phyloP scores from a whole-genome alignment of 92 coral and sea anemone species.

The Bergia sp. region DNA sequence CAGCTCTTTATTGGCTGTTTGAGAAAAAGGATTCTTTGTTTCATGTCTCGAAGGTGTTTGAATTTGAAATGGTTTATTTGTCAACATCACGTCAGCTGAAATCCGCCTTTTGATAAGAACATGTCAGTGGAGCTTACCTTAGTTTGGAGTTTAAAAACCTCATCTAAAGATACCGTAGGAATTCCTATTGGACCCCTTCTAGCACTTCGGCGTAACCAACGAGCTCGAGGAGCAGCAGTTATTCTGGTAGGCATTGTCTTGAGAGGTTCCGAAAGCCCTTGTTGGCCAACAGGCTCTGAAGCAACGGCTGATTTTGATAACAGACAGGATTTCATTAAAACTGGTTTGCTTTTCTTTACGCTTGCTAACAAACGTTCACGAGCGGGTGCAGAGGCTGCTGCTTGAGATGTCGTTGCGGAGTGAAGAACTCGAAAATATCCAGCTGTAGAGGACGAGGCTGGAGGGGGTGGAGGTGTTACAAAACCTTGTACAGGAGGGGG shows the following conservation, averaged over 20 bases:
- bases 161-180: background rate
- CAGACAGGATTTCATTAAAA: background rate
- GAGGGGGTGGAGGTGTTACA: background rate
- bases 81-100: no score
- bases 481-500: background rate
- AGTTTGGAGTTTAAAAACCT: conserved; percentile 1
- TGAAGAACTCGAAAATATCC: background rate
- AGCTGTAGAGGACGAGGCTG: background rate
- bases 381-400: background rate
- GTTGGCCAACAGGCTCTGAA: background rate
- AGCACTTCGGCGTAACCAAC: background rate
- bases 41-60: no score
- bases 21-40: no score
- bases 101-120: no score
- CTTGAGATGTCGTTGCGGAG: no score
- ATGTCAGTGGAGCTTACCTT: background rate
- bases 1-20: no score
- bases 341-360: no score
- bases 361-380: background rate
- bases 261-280: background rate
- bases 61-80: no score
- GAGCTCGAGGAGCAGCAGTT: background rate
- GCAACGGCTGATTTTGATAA: background rate
- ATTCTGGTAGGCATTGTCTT: background rate
- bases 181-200: no score